These are phyloP conservation scores for Automeris io DNA, from an alignment of 2,888 invertebrate genomes.

Conservation along the genomic window DNA sequence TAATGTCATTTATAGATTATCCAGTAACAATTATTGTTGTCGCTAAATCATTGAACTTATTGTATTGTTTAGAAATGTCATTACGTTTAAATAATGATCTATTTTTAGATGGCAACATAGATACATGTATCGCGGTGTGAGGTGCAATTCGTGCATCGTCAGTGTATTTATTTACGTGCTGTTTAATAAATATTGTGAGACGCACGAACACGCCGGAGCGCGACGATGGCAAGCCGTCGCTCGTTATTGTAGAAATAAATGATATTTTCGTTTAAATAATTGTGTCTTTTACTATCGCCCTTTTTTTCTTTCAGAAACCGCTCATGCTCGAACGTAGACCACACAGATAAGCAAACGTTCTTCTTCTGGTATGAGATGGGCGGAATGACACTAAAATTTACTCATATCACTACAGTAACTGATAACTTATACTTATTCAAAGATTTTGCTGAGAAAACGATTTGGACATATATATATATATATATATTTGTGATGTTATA, in stretches of 20 bases:
- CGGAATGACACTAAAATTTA: too few relatives aligned
- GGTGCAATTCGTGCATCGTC: constrained; percentile 46
- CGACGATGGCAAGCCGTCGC: constrained; percentile 44
- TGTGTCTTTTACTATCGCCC: constrained; percentile 42
- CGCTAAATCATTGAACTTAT: constrained; percentile 59
- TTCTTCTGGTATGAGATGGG: too few relatives aligned
- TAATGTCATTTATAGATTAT: constrained; percentile 57
- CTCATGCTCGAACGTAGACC: too few relatives aligned
- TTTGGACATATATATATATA: too few relatives aligned
- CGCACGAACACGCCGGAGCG: constrained; percentile 50
- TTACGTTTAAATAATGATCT: constrained; percentile 55
- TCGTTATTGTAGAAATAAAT: constrained; percentile 74
- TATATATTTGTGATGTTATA: too few relatives aligned
- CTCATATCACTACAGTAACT: too few relatives aligned
- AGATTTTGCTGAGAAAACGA: too few relatives aligned
- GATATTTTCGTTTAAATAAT: constrained; percentile 74
- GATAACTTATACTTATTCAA: too few relatives aligned
- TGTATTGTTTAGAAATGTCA: constrained; percentile 58
- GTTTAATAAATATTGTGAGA: constrained; percentile 70
- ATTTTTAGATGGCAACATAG: constrained; percentile 60
- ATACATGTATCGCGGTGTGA: constrained; percentile 55
- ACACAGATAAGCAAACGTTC: too few relatives aligned
- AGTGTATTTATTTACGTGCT: constrained; percentile 65
- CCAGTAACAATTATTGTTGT: constrained; percentile 64
- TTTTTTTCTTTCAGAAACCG: too few relatives aligned